Percentiles rank a stretch among this genome's conserved stretches.
Conservation (phyloP, 1,140 invertebrate species). For the Stratiolaelaps scimitus region DNA sequence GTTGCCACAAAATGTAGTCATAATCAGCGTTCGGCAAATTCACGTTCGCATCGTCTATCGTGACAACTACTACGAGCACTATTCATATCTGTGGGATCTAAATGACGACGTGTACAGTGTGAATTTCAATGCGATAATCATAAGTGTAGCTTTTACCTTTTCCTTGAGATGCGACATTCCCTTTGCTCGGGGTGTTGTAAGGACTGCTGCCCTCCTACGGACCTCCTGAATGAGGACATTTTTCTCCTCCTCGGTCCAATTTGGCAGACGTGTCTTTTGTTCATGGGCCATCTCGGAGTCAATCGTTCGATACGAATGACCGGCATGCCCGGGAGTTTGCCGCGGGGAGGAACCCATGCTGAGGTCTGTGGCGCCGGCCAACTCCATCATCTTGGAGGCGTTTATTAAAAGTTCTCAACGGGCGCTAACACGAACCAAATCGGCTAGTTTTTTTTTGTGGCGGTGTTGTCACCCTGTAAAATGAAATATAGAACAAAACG, state of each 20-base stretch:
- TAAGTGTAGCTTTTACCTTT: background rate
- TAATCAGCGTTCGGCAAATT: too few relatives aligned
- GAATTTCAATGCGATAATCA: too few relatives aligned
- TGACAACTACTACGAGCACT: too few relatives aligned
- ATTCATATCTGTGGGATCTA: too few relatives aligned
- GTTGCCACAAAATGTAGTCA: too few relatives aligned
- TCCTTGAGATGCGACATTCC: conserved; percentile 26
- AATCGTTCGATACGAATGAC: background rate
- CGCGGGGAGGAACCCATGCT: conserved; percentile 18
- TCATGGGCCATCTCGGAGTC: conserved; percentile 12
- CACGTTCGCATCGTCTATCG: too few relatives aligned
- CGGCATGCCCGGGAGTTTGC: background rate
- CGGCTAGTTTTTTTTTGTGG: background rate
- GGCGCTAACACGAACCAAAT: background rate
- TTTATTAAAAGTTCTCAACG: conserved; percentile 1
- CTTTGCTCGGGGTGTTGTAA: conserved; percentile 18
- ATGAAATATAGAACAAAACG: too few relatives aligned
- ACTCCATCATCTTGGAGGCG: background rate
- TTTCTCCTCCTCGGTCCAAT: conserved; percentile 26
- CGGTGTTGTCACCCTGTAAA: background rate
- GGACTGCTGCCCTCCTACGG: conserved; percentile 9
- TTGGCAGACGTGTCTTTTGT: conserved; percentile 19
- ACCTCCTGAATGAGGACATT: conserved; percentile 19
- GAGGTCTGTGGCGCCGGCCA: conserved; percentile 26
- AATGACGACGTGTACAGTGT: too few relatives aligned